These are phyloP conservation scores for Cryptosula pallasiana DNA, from an alignment of 2,888 invertebrate genomes.

Conservation along the genomic window DNA sequence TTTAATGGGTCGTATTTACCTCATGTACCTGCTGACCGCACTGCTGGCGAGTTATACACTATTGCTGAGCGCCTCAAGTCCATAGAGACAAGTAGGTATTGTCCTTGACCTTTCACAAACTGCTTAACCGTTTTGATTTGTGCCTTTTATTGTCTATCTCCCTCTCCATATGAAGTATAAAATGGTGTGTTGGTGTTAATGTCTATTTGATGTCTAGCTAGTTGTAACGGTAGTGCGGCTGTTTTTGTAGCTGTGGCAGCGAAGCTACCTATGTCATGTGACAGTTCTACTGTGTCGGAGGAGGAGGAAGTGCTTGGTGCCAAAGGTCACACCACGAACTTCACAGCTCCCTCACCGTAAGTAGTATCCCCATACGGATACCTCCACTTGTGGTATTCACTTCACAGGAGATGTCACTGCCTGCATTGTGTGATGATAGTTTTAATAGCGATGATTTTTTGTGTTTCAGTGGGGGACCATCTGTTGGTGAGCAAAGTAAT, in stretches of 20 bases:
- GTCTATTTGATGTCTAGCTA: too few species aligned
- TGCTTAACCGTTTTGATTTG: too few species aligned
- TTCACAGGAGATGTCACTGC: too few species aligned
- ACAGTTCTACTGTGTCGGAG: neutral
- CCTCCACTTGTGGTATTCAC: too few species aligned
- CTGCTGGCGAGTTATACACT: neutral
- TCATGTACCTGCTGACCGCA: neutral
- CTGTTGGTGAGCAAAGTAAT: neutral
- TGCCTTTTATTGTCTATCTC: too few species aligned
- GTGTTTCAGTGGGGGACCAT: neutral
- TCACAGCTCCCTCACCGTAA: neutral
- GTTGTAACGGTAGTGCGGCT: too few species aligned
- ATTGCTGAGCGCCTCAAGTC: neutral
- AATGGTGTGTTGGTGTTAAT: too few species aligned
- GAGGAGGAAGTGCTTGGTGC: neutral
- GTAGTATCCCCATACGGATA: too few species aligned
- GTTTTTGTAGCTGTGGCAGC: neutral
- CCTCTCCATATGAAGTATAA: too few species aligned
- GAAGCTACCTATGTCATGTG: neutral
- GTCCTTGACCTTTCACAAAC: too few species aligned
- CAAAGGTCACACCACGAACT: neutral
- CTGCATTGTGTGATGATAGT: too few species aligned
- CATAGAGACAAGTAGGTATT: neutral
- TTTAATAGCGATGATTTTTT: neutral
- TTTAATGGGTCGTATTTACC: neutral